Base-by-base conservation (phyloP, 2,797 vertebrate genomes). In the Leptatherina wallacei region DNA sequence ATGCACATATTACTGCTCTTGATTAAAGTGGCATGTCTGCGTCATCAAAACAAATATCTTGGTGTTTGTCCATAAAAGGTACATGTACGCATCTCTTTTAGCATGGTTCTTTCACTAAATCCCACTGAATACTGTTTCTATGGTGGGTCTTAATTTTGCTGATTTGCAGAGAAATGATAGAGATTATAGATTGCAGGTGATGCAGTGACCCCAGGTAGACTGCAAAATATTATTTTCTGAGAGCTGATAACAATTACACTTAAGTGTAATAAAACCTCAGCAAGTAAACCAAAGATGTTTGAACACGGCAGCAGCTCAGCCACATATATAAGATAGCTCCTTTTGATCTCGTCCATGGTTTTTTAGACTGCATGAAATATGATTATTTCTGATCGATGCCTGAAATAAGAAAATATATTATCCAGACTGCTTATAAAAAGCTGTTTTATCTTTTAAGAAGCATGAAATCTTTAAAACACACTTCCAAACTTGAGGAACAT, bases 401-500 rank as follows among this genome's bases (percentile, higher is more conserved):
- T 47, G 42, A 47, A 47, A 47, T 18, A 44, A n/a, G 6, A n/a
- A 9, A 47, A 47, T n/a, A 9, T 44, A 4, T 47, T 47, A 8
- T 47, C 42, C 6, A 47, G 42, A 9, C 12, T 29, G 13, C 14
- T 12, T 13, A 20, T 42, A 38, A 57, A 32, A 5, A 42, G 1
- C 14, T 22, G 5, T 60, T 13, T 5, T n/a, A 16, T 57, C 0
- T 13, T 67, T 62, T 66, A 5, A 54, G 22, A 33, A 51, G 49
- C 38, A 52, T 44, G 13, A 10, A 32, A 29, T 18, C 18, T 9
- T 27, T 51, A 49, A 66, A 65, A 51, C 29, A 1, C 29, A 18
- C 38, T n/a, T 63, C 42, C 1, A n/a, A 33, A 61, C 11, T 66
- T 29, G 0, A 68, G 71, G 65, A 70, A 61, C 69, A 52, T 66